Evolutionary conservation across 2,797 vertebrate species (phyloP).

Genomic region (Falco biarmicus): DNA sequence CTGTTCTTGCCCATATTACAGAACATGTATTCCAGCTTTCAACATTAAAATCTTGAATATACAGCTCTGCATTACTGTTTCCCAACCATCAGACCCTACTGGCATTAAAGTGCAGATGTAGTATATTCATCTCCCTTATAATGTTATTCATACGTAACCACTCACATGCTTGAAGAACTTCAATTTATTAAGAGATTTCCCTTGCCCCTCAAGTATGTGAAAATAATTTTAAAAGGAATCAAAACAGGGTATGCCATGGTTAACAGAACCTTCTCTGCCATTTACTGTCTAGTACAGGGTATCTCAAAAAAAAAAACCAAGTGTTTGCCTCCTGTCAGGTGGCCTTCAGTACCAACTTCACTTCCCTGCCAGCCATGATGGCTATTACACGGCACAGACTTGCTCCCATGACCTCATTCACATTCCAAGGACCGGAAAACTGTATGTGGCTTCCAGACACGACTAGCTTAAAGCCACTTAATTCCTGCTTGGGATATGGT

Average conservation of each 20-base stretch:
- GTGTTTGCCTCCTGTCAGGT: background rate
- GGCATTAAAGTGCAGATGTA: background rate
- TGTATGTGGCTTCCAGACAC: background rate
- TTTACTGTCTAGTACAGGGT: background rate
- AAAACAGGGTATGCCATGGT: background rate
- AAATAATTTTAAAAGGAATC: background rate
- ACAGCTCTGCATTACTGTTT: fast-evolving
- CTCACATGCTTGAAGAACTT: background rate
- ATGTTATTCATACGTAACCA: background rate
- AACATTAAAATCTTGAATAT: background rate
- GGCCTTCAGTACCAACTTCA: background rate
- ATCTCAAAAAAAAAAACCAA: background rate
- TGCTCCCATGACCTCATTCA: background rate
- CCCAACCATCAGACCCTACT: background rate
- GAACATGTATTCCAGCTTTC: background rate
- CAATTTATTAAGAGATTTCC: background rate
- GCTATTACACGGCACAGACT: no score
- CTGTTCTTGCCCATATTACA: background rate
- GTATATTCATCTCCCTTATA: background rate
- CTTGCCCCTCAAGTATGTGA: background rate
- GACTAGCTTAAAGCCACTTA: background rate
- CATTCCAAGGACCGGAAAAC: background rate
- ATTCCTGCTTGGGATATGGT: background rate
- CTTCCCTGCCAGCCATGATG: background rate
- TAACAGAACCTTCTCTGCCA: background rate